Conservation (phyloP, 2,888 invertebrate species). For the Chloroclysta siterata region DNA sequence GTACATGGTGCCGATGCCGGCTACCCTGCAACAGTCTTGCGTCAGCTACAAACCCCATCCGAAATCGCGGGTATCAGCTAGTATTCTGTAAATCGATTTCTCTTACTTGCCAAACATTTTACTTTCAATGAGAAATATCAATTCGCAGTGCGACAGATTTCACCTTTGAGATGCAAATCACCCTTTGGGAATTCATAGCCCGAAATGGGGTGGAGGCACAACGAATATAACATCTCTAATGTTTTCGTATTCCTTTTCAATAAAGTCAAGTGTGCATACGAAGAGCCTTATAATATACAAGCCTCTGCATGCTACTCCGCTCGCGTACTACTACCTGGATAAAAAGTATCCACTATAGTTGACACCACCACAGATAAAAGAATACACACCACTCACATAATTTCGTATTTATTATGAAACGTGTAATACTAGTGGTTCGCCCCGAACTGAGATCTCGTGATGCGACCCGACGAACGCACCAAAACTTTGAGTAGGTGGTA, state of each 20-base stretch:
- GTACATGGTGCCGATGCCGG: no score
- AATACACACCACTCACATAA: no score
- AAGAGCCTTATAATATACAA: not conserved
- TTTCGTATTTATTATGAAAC: no score
- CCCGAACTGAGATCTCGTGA: no score
- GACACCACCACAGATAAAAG: no score
- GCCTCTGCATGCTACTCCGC: not conserved
- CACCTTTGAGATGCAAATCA: constrained; percentile 45
- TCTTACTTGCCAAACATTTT: constrained; percentile 41
- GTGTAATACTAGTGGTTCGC: no score
- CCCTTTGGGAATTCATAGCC: constrained; percentile 42
- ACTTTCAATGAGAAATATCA: constrained; percentile 41
- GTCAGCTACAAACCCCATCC: not conserved
- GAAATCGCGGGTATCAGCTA: constrained; percentile 9
- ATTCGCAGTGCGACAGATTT: constrained; percentile 43
- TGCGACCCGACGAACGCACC: no score
- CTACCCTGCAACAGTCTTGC: no score
- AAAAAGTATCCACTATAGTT: no score
- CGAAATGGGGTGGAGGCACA: constrained; percentile 40
- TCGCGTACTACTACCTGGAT: no score
- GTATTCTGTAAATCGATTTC: constrained; percentile 33
- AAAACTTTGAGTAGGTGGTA: no score
- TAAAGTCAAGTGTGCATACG: constrained; percentile 23
- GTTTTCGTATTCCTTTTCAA: constrained; percentile 36
- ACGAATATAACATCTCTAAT: constrained; percentile 34